phyloP scores from a whole-genome alignment of 2,113 vertebrate genomes.

The Urocolius indicus region DNA sequence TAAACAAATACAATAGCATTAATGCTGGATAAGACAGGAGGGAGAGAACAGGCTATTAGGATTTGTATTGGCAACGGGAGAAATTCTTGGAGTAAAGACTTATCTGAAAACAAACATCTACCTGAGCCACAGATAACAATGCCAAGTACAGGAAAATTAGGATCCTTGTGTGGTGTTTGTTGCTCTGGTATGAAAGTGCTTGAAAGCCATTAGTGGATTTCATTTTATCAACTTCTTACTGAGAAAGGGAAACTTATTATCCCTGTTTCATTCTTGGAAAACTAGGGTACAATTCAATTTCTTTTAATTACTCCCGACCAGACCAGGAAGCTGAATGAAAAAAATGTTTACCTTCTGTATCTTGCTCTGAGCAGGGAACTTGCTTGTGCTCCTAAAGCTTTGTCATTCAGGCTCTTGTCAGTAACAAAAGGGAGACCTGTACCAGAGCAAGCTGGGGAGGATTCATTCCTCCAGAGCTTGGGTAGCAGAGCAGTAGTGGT shows the following conservation, averaged over 20 bases:
- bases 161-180: neutral
- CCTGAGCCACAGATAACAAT: neutral
- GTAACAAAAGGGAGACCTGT: neutral
- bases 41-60: neutral
- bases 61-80: neutral
- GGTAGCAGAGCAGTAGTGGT: neutral
- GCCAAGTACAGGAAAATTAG: neutral
- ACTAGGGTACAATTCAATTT: neutral
- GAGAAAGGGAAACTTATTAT: neutral
- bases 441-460: neutral
- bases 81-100: neutral
- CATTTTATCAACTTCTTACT: neutral
- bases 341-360: neutral
- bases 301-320: neutral
- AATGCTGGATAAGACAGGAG: slow-evolving; percentile 14
- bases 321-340: neutral
- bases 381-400: neutral
- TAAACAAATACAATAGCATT: slow-evolving; percentile 68
- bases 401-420: neutral
- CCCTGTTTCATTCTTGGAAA: neutral
- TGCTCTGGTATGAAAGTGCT: neutral
- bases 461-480: neutral
- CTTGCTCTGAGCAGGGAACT: neutral
- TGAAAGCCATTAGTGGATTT: neutral
- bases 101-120: slow-evolving; percentile 1